These are phyloP conservation scores for Mycteria americana DNA, from an alignment of 2,797 vertebrate genomes.

Conservation along the genomic window DNA sequence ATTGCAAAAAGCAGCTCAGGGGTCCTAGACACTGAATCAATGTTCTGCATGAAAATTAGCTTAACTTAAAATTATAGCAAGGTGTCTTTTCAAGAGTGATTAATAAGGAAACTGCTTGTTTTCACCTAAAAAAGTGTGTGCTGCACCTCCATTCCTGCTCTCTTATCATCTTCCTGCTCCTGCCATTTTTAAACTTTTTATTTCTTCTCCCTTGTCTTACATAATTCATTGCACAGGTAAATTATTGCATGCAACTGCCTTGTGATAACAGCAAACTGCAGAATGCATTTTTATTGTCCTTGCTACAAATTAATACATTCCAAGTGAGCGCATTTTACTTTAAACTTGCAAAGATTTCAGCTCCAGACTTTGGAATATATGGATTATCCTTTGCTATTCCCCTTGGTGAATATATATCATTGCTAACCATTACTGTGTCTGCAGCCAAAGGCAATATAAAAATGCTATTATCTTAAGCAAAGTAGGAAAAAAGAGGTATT, in stretches of 20 bases:
- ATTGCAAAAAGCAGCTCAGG: neutral
- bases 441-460: constrained; percentile 53
- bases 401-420: constrained; percentile 37
- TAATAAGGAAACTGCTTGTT: neutral
- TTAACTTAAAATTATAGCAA: neutral
- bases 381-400: constrained; percentile 34
- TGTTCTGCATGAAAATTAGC: neutral
- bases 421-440: constrained; percentile 15
- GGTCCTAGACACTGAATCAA: neutral
- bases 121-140: neutral
- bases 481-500: neutral
- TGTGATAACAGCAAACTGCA: constrained; percentile 35
- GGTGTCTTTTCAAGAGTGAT: neutral
- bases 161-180: neutral
- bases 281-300: constrained; percentile 48
- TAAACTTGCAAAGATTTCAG: constrained; percentile 37
- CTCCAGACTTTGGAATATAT: constrained; percentile 49
- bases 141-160: neutral
- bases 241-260: constrained; percentile 31
- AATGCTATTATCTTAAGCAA: constrained; percentile 56
- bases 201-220: constrained; percentile 19
- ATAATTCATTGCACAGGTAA: constrained; percentile 27
- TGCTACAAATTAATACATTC: constrained; percentile 55
- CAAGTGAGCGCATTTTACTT: constrained; percentile 41
- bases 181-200: constrained; percentile 13